Evolutionary conservation across 2,797 vertebrate species (phyloP).

Genomic region (Malacoraja senta): DNA sequence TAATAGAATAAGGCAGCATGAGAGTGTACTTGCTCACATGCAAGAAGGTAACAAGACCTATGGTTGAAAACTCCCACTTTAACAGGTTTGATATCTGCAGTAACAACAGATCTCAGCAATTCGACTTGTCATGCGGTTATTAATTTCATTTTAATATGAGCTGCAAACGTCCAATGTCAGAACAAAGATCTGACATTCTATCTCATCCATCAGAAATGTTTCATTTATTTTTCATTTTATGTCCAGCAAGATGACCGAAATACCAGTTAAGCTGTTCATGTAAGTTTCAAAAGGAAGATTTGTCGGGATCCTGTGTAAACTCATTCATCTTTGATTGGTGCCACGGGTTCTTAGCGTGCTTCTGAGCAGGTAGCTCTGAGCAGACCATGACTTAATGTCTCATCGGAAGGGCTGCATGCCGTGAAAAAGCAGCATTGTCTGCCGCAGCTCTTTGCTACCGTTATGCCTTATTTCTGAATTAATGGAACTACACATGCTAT

Average conservation of each 20-base stretch:
- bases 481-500: neutral
- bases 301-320: neutral
- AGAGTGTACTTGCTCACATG: neutral
- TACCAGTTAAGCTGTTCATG: neutral
- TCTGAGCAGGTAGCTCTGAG: neutral
- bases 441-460: neutral
- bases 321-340: neutral
- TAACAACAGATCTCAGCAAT: neutral
- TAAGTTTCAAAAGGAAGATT: neutral
- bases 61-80: neutral
- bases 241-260: neutral
- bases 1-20: neutral
- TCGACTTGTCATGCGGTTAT: neutral
- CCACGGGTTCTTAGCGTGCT: neutral
- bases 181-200: neutral
- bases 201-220: neutral
- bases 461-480: neutral
- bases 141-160: neutral
- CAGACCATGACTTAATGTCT: neutral
- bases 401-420: neutral
- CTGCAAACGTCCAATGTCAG: neutral
- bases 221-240: neutral
- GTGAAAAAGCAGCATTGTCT: neutral
- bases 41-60: neutral
- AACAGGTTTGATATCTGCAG: neutral